These are phyloP conservation scores for Melinaea menophilus DNA, from an alignment of 2,888 invertebrate species.

Conservation along the genomic window DNA sequence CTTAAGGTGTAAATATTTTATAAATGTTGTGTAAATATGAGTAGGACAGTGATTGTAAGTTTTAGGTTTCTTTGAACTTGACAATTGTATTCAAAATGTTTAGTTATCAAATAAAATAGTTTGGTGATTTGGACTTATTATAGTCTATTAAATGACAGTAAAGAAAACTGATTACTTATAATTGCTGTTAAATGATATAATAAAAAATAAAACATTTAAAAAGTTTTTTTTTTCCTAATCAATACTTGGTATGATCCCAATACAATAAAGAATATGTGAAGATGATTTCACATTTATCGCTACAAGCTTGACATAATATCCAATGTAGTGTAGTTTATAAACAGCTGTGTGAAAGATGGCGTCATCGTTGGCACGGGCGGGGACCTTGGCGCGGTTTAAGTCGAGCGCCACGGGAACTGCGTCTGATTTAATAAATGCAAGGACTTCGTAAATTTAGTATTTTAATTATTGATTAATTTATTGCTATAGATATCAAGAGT, in stretches of 20 bases:
- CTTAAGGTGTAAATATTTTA: conserved; percentile 66
- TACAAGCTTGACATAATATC: neutral
- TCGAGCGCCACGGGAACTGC: conserved; percentile 18
- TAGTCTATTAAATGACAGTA: conserved; percentile 22
- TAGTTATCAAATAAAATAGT: neutral
- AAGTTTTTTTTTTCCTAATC: conserved; percentile 13
- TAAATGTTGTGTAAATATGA: conserved; percentile 53
- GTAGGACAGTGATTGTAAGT: conserved; percentile 65
- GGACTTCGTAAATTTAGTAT: neutral
- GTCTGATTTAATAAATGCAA: conserved; percentile 5
- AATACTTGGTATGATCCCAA: neutral
- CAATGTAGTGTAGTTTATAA: conserved; percentile 28
- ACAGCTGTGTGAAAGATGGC: conserved; percentile 38
- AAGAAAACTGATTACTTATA: conserved; percentile 61
- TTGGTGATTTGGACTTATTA: neutral
- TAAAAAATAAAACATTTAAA: conserved; percentile 38
- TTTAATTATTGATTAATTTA: neutral
- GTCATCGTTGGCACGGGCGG: conserved; percentile 43
- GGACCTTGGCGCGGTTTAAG: conserved; percentile 46
- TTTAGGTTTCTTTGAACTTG: conserved; percentile 47
- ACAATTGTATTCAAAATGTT: neutral
- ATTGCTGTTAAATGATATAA: conserved; percentile 67
- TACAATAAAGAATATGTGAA: too few species aligned
- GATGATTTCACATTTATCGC: too few species aligned
- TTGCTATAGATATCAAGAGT: too few species aligned